phyloP scores from a whole-genome alignment of 2,113 vertebrate genomes.

The Caranx melampygus region DNA sequence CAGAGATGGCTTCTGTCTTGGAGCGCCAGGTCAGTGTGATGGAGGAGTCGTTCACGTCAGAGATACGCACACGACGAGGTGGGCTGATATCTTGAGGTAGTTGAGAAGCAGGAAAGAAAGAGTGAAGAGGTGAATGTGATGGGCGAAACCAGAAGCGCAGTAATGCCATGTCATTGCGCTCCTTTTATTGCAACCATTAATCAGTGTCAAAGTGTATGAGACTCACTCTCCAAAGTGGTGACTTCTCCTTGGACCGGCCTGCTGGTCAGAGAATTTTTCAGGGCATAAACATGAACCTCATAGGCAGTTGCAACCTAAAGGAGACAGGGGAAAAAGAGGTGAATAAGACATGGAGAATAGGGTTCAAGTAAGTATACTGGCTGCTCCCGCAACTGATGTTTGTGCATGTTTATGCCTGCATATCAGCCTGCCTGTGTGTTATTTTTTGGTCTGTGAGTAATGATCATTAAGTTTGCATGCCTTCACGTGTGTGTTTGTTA shows the following conservation, averaged over 20 bases:
- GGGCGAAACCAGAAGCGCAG: background rate
- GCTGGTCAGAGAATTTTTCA: conserved; percentile 94
- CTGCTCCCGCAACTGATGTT: background rate
- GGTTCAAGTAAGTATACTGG: background rate
- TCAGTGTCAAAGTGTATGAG: background rate
- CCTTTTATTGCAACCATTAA: background rate
- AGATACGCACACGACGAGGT: conserved; percentile 92
- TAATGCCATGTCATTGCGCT: background rate
- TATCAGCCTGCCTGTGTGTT: background rate
- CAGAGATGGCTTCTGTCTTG: conserved; percentile 92
- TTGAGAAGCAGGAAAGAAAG: background rate
- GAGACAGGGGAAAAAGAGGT: background rate
- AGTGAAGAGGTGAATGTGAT: background rate
- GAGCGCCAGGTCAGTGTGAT: conserved; percentile 94
- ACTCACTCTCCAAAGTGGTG: conserved; percentile 91
- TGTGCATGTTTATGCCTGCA: conserved; percentile 7
- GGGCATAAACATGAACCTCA: conserved; percentile 91
- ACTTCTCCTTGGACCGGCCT: conserved; percentile 88
- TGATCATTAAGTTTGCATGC: background rate
- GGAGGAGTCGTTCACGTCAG: conserved; percentile 90
- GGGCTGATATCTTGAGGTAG: conserved; percentile 89
- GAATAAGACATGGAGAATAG: background rate
- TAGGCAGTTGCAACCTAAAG: conserved; percentile 92
- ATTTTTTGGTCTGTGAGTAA: background rate
- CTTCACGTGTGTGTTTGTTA: background rate